These are phyloP conservation scores for Gambusia affinis DNA, from an alignment of 2,113 vertebrate species.

Conservation along the genomic window DNA sequence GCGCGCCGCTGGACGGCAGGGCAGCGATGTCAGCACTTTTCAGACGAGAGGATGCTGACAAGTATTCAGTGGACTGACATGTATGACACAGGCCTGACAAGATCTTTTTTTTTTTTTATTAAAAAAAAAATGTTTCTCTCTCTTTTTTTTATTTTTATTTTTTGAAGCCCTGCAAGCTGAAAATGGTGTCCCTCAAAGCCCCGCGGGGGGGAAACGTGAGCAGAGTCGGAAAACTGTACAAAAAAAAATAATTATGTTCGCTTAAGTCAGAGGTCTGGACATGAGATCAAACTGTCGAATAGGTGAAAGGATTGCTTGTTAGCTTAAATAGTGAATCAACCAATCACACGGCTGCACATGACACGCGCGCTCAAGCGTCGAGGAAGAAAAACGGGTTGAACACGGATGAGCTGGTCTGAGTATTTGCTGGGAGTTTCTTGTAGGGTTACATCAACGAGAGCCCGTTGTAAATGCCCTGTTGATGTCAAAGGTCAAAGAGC, in stretches of 20 bases:
- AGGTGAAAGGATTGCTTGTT: constrained; percentile 21
- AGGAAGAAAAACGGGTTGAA: too few relatives aligned
- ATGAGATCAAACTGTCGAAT: constrained; percentile 32
- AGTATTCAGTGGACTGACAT: constrained; percentile 70
- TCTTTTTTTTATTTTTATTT: constrained; percentile 22
- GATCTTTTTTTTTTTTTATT: background rate
- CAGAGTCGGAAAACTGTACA: constrained; percentile 17
- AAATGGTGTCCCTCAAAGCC: background rate
- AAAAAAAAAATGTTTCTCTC: constrained; percentile 51
- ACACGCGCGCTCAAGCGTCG: too few relatives aligned
- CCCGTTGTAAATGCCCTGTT: background rate
- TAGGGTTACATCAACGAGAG: background rate
- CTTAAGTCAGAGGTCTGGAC: constrained; percentile 39
- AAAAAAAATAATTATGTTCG: constrained; percentile 22
- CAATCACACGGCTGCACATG: too few relatives aligned
- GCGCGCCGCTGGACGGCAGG: constrained; percentile 67
- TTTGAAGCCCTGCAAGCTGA: background rate
- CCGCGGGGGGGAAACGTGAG: constrained; percentile 3
- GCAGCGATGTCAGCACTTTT: constrained; percentile 78
- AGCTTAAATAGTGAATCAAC: too few relatives aligned
- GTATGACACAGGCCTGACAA: constrained; percentile 57
- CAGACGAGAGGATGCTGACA: constrained; percentile 68
- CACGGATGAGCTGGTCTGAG: too few relatives aligned
- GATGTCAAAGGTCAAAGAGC: background rate
- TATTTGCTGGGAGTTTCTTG: background rate